Percentiles rank a stretch among this genome's conserved stretches.
Evolutionary conservation across 2,797 vertebrate genomes (phyloP).

Genomic region (Perodicticus potto): DNA sequence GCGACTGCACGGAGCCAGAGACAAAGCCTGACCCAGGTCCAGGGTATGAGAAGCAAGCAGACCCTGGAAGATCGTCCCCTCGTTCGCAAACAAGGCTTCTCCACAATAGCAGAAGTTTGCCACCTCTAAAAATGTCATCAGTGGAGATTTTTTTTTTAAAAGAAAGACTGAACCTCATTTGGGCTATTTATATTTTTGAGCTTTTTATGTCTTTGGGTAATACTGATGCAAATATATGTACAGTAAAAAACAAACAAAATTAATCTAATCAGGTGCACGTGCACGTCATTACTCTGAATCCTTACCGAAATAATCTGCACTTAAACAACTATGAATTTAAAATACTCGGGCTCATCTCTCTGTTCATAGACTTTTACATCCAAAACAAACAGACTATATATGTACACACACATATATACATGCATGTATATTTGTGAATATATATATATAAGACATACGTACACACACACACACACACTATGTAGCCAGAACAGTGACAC

Average conservation of each 20-base stretch:
- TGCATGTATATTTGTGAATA: too few relatives aligned
- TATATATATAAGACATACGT: too few relatives aligned
- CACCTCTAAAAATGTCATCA: background rate
- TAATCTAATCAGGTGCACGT: background rate
- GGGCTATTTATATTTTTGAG: background rate
- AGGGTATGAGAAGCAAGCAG: background rate
- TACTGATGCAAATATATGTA: constrained; percentile 44
- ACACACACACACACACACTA: background rate
- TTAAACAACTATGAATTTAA: constrained; percentile 37
- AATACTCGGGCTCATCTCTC: constrained; percentile 35
- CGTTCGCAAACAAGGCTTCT: background rate
- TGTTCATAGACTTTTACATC: background rate
- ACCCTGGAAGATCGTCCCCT: background rate
- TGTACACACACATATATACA: too few relatives aligned
- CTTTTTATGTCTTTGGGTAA: constrained; percentile 21
- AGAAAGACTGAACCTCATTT: background rate
- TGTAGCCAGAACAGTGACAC: background rate
- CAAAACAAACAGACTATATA: background rate
- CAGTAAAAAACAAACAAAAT: background rate
- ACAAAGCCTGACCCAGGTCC: constrained; percentile 56
- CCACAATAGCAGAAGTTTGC: too few relatives aligned
- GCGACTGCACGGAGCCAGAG: constrained; percentile 54
- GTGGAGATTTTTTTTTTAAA: background rate
- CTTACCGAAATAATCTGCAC: background rate
- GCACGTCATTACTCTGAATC: background rate